Evolutionary conservation across 2,797 vertebrate species (phyloP).

Genomic region (Taenioides sp.): DNA sequence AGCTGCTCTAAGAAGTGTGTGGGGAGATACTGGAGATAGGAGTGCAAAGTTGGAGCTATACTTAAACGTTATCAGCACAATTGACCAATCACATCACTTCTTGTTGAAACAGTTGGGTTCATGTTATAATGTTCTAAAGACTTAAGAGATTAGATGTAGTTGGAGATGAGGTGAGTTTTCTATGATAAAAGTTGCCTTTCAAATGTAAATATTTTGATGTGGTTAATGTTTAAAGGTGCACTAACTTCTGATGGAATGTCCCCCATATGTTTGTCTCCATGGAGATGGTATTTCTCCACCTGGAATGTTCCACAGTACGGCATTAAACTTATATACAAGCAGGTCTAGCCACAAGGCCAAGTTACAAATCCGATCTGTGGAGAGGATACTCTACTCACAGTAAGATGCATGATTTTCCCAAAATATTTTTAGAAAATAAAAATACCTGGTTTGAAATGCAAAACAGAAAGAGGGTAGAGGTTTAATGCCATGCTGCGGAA

Average conservation of each 20-base stretch:
- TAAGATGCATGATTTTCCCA: too few relatives aligned
- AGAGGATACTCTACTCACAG: too few relatives aligned
- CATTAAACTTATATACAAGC: too few relatives aligned
- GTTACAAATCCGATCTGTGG: too few relatives aligned
- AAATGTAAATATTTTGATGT: not conserved
- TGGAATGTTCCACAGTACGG: too few relatives aligned
- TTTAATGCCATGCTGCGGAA: too few relatives aligned
- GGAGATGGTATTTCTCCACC: too few relatives aligned
- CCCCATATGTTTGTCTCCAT: too few relatives aligned
- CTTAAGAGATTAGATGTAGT: not conserved
- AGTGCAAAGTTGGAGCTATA: not conserved
- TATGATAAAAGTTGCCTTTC: not conserved
- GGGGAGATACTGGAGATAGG: constrained; percentile 16
- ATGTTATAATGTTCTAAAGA: not conserved
- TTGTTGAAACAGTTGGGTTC: not conserved
- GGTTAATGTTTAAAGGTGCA: not conserved
- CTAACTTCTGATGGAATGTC: not conserved
- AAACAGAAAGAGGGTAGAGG: too few relatives aligned
- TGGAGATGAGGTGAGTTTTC: not conserved
- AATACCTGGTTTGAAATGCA: too few relatives aligned
- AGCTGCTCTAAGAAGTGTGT: constrained; percentile 38
- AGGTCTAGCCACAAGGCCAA: too few relatives aligned
- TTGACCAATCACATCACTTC: constrained; percentile 5
- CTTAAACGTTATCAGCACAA: constrained; percentile 11
- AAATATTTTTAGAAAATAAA: too few relatives aligned